Evolutionary conservation across 2,113 vertebrate species (phyloP).

Genomic region (Hyaena hyaena): DNA sequence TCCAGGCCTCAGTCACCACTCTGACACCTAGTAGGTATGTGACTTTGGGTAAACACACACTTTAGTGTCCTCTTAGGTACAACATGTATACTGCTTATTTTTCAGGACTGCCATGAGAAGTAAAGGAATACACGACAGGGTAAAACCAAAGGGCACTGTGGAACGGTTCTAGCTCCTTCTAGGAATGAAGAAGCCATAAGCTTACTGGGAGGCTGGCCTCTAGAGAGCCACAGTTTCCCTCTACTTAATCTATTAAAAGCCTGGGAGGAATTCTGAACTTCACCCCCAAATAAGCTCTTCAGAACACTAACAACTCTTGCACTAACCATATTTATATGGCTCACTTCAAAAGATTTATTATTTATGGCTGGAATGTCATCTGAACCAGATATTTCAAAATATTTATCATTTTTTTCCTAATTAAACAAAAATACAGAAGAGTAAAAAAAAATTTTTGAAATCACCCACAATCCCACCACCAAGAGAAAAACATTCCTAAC

Average conservation of each 20-base stretch:
- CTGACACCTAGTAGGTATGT: neutral
- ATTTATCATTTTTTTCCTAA: neutral
- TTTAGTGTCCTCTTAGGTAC: neutral
- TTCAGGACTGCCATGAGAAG: neutral
- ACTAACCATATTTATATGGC: neutral
- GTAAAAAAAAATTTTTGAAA: neutral
- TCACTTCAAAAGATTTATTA: neutral
- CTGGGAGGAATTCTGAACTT: neutral
- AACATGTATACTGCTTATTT: neutral
- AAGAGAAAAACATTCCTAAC: conserved; percentile 8
- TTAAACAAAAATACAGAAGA: neutral
- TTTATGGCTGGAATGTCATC: neutral
- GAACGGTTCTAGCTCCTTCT: neutral
- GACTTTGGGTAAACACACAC: neutral
- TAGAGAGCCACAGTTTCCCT: neutral
- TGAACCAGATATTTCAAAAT: conserved; percentile 23
- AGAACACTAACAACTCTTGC: neutral
- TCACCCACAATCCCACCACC: neutral
- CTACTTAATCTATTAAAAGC: neutral
- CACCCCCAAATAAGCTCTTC: neutral
- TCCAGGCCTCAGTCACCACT: neutral
- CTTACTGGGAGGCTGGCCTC: neutral
- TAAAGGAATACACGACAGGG: neutral
- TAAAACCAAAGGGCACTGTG: neutral
- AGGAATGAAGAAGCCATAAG: neutral